Evolutionary conservation across 2,797 vertebrate genomes (phyloP).

Genomic region (Bovichtus diacanthus): DNA sequence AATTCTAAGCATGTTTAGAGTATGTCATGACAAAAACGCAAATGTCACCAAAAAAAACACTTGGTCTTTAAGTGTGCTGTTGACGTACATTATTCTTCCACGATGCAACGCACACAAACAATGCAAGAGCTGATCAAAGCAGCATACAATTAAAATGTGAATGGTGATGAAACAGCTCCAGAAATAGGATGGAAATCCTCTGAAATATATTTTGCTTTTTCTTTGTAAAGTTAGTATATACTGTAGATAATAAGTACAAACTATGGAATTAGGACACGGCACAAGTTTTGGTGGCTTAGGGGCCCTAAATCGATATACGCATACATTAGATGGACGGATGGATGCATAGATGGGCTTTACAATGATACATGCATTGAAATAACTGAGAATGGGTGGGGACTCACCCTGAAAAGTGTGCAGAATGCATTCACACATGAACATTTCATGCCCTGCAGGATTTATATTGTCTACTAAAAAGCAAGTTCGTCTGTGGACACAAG

Average conservation of each 20-base stretch:
- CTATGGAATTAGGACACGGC: neutral
- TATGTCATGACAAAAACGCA: neutral
- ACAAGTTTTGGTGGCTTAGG: neutral
- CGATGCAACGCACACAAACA: constrained; percentile 24
- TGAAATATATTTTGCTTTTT: neutral
- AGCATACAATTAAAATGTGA: constrained; percentile 13
- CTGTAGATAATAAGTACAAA: neutral
- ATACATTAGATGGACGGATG: neutral
- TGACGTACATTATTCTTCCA: neutral
- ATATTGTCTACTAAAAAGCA: constrained; percentile 30
- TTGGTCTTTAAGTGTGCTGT: constrained; percentile 3
- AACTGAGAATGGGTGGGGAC: neutral
- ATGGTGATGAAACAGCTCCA: neutral
- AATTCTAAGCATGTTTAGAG: neutral
- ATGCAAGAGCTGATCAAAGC: constrained; percentile 1
- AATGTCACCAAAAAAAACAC: neutral
- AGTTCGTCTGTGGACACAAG: constrained; percentile 23
- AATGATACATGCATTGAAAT: neutral
- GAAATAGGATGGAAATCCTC: constrained; percentile 16
- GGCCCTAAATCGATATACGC: neutral
- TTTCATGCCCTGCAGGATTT: constrained; percentile 51
- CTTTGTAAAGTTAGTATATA: neutral
- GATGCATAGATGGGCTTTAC: neutral
- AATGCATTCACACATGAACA: constrained; percentile 43
- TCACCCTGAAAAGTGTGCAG: neutral